Evolutionary conservation across 2,797 vertebrate species (phyloP).

Genomic region (Notolabrus celidotus): DNA sequence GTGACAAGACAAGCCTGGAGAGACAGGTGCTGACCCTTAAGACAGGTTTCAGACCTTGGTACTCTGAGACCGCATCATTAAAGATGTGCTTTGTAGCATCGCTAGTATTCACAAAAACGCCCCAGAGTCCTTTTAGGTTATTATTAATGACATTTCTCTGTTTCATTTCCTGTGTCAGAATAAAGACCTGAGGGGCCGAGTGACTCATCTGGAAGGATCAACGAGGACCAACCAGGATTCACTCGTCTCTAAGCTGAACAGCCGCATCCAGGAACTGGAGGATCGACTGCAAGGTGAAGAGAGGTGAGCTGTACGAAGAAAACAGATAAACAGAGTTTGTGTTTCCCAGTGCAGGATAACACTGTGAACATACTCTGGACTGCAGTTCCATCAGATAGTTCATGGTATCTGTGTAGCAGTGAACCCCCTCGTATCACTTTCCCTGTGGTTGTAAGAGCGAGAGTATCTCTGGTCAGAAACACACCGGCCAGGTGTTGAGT

Average conservation of each 20-base stretch:
- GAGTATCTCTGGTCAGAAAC: conserved; percentile 31
- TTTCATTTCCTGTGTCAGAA: conserved; percentile 83
- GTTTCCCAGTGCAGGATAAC: background rate
- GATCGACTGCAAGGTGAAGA: conserved; percentile 91
- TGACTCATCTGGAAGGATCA: conserved; percentile 92
- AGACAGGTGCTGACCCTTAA: conserved; percentile 90
- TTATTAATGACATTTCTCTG: background rate
- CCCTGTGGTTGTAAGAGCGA: conserved; percentile 40
- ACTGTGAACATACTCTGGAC: background rate
- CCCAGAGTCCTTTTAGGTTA: background rate
- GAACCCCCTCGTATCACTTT: conserved; percentile 51
- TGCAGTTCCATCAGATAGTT: conserved; percentile 21
- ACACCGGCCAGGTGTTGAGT: conserved; percentile 51
- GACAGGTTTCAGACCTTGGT: conserved; percentile 89
- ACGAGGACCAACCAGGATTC: conserved; percentile 93
- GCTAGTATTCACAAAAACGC: background rate
- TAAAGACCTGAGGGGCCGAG: conserved; percentile 92
- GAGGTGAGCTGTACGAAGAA: conserved; percentile 80
- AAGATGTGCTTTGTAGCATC: background rate
- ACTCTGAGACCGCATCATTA: conserved; percentile 50
- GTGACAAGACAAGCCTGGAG: conserved; percentile 96
- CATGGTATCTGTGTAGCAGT: conserved; percentile 1
- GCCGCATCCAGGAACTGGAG: conserved; percentile 92
- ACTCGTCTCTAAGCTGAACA: conserved; percentile 91
- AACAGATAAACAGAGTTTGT: background rate